Percentiles rank a stretch among this genome's conserved stretches.
Conservation (phyloP, 2,888 invertebrate genomes). For the Spisula subtruncata region DNA sequence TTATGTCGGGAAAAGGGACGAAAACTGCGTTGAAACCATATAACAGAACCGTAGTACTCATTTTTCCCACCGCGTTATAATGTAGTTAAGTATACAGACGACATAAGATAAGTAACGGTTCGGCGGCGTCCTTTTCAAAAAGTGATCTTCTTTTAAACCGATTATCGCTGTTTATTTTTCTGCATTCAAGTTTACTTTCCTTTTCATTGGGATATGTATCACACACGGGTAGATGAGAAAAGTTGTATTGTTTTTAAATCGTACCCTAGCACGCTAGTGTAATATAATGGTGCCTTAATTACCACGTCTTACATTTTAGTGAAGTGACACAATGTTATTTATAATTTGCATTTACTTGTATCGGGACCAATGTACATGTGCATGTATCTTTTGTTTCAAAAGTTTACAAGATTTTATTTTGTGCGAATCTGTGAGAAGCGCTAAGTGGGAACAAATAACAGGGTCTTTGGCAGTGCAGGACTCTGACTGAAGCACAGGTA, state of each 20-base stretch:
- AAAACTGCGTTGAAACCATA: no score
- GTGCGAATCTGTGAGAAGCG: no score
- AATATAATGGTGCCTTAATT: background rate
- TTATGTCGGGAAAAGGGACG: no score
- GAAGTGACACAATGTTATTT: background rate
- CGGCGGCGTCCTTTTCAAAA: background rate
- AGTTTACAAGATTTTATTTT: no score
- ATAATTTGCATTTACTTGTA: background rate
- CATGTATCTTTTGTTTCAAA: no score
- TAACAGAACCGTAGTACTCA: no score
- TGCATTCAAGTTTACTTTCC: constrained; percentile 3
- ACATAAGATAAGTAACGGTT: background rate
- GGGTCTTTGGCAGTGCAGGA: no score
- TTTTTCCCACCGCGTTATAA: background rate
- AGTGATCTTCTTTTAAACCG: constrained; percentile 1
- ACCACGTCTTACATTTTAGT: background rate
- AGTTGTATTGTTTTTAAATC: background rate
- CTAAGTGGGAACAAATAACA: no score
- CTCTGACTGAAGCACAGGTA: no score
- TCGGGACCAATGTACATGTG: background rate
- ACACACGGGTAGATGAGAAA: background rate
- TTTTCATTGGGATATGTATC: background rate
- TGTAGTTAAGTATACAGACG: background rate
- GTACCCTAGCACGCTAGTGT: background rate
- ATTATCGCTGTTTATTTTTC: background rate